Conservation (phyloP, 92 coral and sea anemone species). For the Palythoa grandis region DNA sequence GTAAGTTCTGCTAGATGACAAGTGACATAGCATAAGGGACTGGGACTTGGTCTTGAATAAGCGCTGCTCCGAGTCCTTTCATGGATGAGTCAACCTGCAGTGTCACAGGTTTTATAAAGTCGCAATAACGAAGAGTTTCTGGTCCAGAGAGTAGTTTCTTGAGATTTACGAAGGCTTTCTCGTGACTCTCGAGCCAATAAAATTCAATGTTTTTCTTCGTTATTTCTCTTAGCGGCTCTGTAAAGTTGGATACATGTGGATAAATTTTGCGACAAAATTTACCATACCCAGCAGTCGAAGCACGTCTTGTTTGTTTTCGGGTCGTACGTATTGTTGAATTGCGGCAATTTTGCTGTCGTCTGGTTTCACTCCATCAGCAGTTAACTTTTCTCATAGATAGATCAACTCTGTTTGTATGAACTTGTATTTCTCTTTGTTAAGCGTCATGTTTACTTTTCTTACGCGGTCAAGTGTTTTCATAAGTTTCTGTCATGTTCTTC, state of each 20-base stretch:
- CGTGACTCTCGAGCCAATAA: conserved; percentile 65
- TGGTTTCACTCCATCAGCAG: conserved; percentile 59
- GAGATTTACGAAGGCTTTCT: conserved; percentile 57
- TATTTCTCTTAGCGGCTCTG: conserved; percentile 62
- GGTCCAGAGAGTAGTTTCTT: conserved; percentile 47
- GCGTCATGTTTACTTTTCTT: conserved; percentile 54
- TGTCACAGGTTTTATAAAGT: conserved; percentile 37
- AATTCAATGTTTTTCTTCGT: conserved; percentile 55
- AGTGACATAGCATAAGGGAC: no score
- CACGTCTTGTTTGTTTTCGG: conserved; percentile 63
- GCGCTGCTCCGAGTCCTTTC: conserved; percentile 57
- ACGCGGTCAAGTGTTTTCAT: conserved; percentile 43
- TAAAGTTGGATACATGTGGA: conserved; percentile 45
- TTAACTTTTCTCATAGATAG: conserved; percentile 64
- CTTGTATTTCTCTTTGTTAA: conserved; percentile 60
- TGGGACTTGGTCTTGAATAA: conserved; percentile 48
- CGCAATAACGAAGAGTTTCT: conserved; percentile 58
- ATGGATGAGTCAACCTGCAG: conserved; percentile 46
- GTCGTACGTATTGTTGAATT: conserved; percentile 46
- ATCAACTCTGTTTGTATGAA: conserved; percentile 40
- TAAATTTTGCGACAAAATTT: conserved; percentile 66
- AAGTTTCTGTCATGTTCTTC: conserved; percentile 58
- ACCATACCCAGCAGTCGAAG: conserved; percentile 67
- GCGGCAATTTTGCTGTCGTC: conserved; percentile 65
- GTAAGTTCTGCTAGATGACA: neutral